phyloP scores from a whole-genome alignment of 2,113 vertebrate genomes.

The Apodemus sylvaticus region DNA sequence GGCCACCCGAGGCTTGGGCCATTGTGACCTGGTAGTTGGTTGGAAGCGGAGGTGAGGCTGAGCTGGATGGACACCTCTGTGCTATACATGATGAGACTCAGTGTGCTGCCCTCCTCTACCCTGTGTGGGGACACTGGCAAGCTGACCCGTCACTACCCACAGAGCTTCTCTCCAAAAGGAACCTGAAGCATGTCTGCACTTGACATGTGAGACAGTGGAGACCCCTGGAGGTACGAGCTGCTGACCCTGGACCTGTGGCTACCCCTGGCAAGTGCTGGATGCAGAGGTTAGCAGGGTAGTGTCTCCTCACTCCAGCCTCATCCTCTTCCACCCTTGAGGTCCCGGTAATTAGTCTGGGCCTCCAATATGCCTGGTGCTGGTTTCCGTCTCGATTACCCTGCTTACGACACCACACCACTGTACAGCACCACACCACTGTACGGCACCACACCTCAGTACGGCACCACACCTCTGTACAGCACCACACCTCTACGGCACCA shows the following conservation, averaged over 20 bases:
- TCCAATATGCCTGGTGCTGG: accelerated
- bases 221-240: neutral
- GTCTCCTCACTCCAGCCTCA: neutral
- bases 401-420: neutral
- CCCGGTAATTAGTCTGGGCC: neutral
- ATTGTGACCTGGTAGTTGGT: neutral
- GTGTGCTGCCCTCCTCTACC: neutral
- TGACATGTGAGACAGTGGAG: neutral
- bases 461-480: too few species aligned
- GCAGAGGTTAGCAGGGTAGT: accelerated
- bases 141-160: neutral
- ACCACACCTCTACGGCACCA: too few species aligned
- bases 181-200: neutral
- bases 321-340: neutral
- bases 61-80: neutral
- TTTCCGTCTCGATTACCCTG: neutral
- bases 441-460: too few species aligned
- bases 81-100: neutral
- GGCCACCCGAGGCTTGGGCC: neutral
- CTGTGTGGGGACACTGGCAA: neutral
- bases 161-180: neutral
- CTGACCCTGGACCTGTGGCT: neutral
- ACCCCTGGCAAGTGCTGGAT: neutral
- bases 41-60: neutral
- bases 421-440: accelerated